A percentile compares a stretch with the other conserved stretches of the same genome.
phyloP scores from a whole-genome alignment of 2,113 vertebrate genomes.

The Sylvilagus bachmani region DNA sequence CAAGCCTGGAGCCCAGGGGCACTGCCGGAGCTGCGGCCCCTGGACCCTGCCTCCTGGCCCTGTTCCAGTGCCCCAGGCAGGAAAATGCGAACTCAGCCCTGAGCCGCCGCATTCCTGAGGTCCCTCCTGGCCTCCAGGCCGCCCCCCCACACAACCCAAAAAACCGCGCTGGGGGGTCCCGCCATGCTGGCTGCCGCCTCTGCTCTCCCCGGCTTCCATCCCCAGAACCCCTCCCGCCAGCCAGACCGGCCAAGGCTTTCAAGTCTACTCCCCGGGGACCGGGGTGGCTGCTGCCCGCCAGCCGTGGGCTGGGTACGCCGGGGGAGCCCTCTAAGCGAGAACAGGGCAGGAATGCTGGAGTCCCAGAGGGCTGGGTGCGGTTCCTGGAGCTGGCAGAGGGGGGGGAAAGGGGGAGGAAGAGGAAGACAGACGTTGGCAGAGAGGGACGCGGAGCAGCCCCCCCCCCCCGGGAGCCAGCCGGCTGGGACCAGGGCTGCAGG shows the following conservation, averaged over 20 bases:
- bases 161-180: not conserved
- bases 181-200: not conserved
- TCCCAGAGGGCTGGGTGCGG: slow-evolving; percentile 80
- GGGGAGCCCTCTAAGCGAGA: slow-evolving; percentile 73
- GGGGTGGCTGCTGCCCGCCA: not conserved
- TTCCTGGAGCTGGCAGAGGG: not conserved
- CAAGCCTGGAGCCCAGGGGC: not conserved
- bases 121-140: not conserved
- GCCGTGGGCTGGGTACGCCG: slow-evolving; percentile 63
- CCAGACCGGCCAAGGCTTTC: not conserved
- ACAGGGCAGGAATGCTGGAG: slow-evolving; percentile 71
- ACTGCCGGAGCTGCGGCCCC: not conserved
- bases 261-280: slow-evolving; percentile 52
- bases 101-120: slow-evolving; percentile 66
- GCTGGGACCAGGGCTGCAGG: not conserved
- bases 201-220: not conserved
- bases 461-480: not conserved
- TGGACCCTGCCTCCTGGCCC: not conserved
- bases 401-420: not conserved
- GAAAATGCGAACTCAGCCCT: slow-evolving; percentile 6
- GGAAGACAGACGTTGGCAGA: rapidly evolving
- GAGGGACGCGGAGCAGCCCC: not conserved
- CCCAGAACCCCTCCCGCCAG: not conserved
- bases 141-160: not conserved
- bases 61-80: not conserved